Percentiles rank a stretch among this genome's conserved stretches.
Evolutionary conservation across 2,797 vertebrate species (phyloP).

Genomic region (Lagocephalus sceleratus): DNA sequence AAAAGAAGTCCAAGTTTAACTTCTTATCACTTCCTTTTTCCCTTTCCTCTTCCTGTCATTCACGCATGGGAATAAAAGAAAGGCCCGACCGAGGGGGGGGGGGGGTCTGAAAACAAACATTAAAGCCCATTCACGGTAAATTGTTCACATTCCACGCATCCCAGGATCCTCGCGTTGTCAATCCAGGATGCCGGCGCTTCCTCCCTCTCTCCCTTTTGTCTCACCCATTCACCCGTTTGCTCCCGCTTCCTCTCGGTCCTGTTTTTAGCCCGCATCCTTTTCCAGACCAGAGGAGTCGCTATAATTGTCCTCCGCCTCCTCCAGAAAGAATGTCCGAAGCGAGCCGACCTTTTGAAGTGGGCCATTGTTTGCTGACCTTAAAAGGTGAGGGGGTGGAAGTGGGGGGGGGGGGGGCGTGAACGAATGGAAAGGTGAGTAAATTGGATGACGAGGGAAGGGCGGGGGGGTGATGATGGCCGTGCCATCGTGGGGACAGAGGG

Average conservation of each 20-base stretch:
- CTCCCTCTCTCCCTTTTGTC: constrained; percentile 55
- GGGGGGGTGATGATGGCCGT: not conserved
- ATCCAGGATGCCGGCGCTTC: constrained; percentile 59
- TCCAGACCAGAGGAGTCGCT: constrained; percentile 63
- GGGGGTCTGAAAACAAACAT: constrained; percentile 52
- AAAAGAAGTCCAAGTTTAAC: constrained; percentile 44
- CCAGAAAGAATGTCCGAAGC: constrained; percentile 70
- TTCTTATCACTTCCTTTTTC: constrained; percentile 67
- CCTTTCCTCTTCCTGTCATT: constrained; percentile 72
- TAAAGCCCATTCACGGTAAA: constrained; percentile 65
- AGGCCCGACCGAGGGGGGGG: constrained; percentile 9
- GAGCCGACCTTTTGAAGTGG: constrained; percentile 68
- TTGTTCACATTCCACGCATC: constrained; percentile 68
- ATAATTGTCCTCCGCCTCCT: constrained; percentile 65
- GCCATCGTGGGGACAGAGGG: too few species aligned
- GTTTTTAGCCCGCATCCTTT: constrained; percentile 70
- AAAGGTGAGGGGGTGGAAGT: constrained; percentile 47
- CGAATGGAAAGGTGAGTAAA: constrained; percentile 26
- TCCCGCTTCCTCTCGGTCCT: constrained; percentile 59
- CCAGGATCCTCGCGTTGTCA: constrained; percentile 50
- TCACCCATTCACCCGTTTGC: constrained; percentile 45
- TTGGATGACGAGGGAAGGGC: constrained; percentile 1
- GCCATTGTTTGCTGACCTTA: constrained; percentile 69
- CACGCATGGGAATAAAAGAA: constrained; percentile 54
- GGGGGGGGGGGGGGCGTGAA: not conserved